phyloP scores from a whole-genome alignment of 2,888 invertebrate genomes.

The Schizaphis graminum region DNA sequence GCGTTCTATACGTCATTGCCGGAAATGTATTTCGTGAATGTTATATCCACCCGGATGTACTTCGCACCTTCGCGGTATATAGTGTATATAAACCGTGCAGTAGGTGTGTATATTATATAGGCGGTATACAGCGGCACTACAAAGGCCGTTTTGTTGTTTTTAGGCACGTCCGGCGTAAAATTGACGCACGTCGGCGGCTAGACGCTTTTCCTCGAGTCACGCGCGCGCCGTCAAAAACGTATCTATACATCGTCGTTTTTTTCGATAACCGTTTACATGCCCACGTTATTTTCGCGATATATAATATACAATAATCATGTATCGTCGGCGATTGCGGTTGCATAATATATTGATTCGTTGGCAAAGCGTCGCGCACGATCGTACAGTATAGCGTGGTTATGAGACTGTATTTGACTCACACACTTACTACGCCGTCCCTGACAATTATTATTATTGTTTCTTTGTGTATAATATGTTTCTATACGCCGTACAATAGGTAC shows the following conservation, averaged over 20 bases:
- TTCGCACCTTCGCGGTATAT: not conserved
- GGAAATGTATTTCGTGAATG: not conserved
- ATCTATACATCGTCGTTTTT: not conserved
- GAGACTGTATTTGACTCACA: not conserved
- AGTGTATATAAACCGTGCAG: not conserved
- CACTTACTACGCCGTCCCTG: not conserved
- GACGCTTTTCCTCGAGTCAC: not conserved
- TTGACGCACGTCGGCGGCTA: not conserved
- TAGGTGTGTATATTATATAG: not conserved
- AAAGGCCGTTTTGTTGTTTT: not conserved
- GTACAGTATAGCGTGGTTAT: not conserved
- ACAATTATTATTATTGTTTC: not conserved
- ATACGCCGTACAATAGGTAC: not conserved
- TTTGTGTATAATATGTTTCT: not conserved
- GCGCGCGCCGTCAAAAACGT: not conserved
- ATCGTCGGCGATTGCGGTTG: not conserved
- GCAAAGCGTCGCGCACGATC: not conserved
- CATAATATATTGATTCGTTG: not conserved
- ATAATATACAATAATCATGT: not conserved
- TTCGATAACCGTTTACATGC: not conserved
- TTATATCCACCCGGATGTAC: not conserved
- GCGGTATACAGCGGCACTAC: not conserved
- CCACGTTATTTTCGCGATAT: not conserved
- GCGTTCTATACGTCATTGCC: not conserved
- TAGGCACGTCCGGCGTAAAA: not conserved